Base-by-base conservation (phyloP, 2,797 vertebrate species). In the Poeciliopsis presidionis region DNA sequence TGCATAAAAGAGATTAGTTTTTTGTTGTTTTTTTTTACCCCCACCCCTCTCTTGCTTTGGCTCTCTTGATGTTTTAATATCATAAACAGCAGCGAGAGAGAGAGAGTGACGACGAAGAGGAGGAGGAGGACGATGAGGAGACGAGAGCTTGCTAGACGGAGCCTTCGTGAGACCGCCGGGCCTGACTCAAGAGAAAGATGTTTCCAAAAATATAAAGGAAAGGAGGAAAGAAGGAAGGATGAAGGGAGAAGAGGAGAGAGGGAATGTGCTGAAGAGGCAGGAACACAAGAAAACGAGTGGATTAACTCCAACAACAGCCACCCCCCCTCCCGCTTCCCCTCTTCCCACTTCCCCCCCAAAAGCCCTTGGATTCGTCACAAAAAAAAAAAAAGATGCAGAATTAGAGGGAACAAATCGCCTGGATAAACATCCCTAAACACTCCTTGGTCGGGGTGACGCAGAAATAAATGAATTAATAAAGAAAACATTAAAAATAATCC, bases 121-220 rank as follows among this genome's bases (percentile, higher is more conserved):
- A 73, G 75, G 86, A 74, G 76, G 78, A 76, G 69, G 73, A 75
- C 33, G 80, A 69, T 69, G 81, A 73, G 77, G 86, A 74, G 77
- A 81, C 65, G 36, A 83, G 84, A 78, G 89, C 82, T 87, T 51
- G 73, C 89, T 89, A 88, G 87, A 83, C 89, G 72, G 78, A 89
- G 87, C 74, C 85, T 93, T 88, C 88, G 86, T 87, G 83, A 92
- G 89, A 83, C 63, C 77, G 87, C 90, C 90, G 91, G 74, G 80
- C 49, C 77, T 82, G 84, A 86, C 78, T 86, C 84, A 82, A 88
- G 47, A 93, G 91, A 92, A 94, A 89, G 85, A 94, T 90, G 92
- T 90, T 93, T 93, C 94, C 94, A 93, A 93, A 94, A 95, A 94
- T 93, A 94, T 92, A 92, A 89, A 93, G 78, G 76, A 55, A 81